phyloP scores from a whole-genome alignment of 2,797 vertebrate genomes.

The Huso huso region DNA sequence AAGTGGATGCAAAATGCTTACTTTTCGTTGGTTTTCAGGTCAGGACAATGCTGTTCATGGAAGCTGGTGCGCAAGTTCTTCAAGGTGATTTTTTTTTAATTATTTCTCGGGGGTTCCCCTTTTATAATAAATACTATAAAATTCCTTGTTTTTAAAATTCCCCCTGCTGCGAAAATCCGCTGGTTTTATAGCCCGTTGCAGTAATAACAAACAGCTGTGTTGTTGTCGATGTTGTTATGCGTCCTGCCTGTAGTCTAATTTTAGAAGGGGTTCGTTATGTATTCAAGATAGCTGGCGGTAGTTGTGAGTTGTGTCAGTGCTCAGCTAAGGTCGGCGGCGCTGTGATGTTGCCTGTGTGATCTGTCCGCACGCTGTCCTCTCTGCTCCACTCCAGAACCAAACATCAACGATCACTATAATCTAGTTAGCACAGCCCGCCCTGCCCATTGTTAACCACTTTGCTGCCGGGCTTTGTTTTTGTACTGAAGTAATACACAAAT shows the following conservation, averaged over 20 bases:
- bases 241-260: conserved; percentile 20
- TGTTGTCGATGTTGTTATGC: background rate
- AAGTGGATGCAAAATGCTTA: no score
- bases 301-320: conserved; percentile 33
- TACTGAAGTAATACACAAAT: no score
- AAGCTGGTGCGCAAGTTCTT: no score
- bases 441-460: background rate
- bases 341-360: conserved; percentile 39
- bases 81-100: no score
- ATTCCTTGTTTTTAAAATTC: background rate
- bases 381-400: conserved; percentile 26
- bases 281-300: conserved; percentile 21
- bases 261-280: background rate
- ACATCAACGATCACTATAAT: background rate
- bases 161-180: background rate
- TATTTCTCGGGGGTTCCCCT: no score
- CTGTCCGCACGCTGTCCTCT: conserved; percentile 33
- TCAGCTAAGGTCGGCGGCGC: conserved; percentile 52
- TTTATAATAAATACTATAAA: background rate
- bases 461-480: no score
- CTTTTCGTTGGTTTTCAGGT: no score
- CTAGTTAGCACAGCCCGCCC: background rate
- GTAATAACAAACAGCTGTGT: background rate
- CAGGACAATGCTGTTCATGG: no score
- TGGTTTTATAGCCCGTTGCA: background rate